Evolutionary conservation across 2,113 vertebrate species (phyloP).

Genomic region (Centropus bengalensis): DNA sequence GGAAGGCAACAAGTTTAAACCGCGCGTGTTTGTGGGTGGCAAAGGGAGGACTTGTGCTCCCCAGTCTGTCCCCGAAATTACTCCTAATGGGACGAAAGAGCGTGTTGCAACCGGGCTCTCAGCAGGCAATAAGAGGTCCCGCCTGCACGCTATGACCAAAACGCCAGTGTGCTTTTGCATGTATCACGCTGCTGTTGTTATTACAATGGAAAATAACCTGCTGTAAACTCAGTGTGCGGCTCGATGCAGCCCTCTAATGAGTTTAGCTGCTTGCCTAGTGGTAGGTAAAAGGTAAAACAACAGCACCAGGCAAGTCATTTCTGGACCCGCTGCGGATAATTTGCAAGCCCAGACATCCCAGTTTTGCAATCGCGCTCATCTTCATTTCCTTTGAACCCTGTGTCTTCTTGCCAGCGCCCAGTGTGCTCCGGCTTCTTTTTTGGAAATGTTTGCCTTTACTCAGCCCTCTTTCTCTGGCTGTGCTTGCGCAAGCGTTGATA

Average conservation of each 20-base stretch:
- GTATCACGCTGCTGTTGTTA: background rate
- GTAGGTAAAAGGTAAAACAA: conserved; percentile 57
- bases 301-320: conserved; percentile 40
- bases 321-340: conserved; percentile 20
- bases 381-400: background rate
- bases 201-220: background rate
- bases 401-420: background rate
- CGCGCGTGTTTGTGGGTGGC: background rate
- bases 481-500: background rate
- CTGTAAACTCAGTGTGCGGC: conserved; percentile 20
- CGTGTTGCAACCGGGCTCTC: background rate
- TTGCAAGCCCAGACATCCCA: conserved; percentile 1
- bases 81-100: background rate
- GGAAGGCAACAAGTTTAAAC: conserved; percentile 11
- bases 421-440: background rate
- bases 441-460: background rate
- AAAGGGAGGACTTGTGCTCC: background rate
- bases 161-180: background rate
- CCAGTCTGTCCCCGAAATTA: background rate
- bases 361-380: conserved; percentile 34
- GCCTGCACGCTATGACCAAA: background rate
- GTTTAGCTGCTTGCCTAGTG: conserved; percentile 1
- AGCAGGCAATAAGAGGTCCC: background rate
- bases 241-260: background rate
- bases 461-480: background rate